These are phyloP conservation scores for Oncorhynchus keta DNA, from an alignment of 2,113 vertebrate species.

Conservation along the genomic window DNA sequence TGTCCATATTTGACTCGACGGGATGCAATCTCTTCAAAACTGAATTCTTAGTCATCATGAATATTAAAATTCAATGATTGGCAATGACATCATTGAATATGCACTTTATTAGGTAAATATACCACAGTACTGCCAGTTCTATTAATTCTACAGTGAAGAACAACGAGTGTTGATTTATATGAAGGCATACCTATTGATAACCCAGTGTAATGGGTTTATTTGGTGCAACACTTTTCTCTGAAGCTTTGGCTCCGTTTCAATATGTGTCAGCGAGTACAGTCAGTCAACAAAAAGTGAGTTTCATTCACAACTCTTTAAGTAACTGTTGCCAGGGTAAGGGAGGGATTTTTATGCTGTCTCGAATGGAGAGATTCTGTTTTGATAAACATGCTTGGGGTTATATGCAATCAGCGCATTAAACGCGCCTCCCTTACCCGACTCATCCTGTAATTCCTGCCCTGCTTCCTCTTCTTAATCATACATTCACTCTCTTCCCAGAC, in stretches of 20 bases:
- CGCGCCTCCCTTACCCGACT: slow-evolving; percentile 15
- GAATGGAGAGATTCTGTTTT: slow-evolving; percentile 31
- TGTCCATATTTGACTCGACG: too few relatives aligned
- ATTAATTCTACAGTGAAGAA: too few relatives aligned
- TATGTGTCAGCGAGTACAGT: not conserved
- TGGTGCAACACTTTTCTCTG: not conserved
- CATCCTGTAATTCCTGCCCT: slow-evolving; percentile 38
- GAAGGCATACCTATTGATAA: not conserved
- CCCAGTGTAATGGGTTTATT: not conserved
- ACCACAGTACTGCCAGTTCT: too few relatives aligned
- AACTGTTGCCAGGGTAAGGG: not conserved
- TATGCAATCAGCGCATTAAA: not conserved
- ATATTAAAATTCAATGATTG: too few relatives aligned
- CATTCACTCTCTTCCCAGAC: slow-evolving; percentile 4
- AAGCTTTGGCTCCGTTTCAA: not conserved
- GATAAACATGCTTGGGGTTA: not conserved
- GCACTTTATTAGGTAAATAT: too few relatives aligned
- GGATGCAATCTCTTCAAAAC: too few relatives aligned
- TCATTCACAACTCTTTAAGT: slow-evolving; percentile 6
- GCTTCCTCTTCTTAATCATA: slow-evolving; percentile 37
- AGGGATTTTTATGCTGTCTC: not conserved
- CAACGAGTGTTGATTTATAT: too few relatives aligned
- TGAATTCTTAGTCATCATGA: too few relatives aligned
- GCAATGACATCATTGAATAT: too few relatives aligned
- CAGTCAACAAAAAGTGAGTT: not conserved